Percentiles rank a stretch among this genome's conserved stretches.
Conservation (phyloP, 2,888 invertebrate genomes). For the Drosophila falleni region DNA sequence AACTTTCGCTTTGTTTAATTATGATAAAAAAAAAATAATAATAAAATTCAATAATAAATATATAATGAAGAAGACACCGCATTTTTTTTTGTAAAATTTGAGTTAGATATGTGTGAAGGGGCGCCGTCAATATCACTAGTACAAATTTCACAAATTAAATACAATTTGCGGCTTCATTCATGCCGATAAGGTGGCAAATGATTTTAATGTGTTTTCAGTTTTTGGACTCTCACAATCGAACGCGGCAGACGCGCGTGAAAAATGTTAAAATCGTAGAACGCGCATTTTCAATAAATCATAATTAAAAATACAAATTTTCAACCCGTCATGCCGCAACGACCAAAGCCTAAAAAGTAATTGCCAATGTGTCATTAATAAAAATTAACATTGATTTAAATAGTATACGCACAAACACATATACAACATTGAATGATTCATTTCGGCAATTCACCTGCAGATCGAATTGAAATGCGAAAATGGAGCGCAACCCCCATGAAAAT, state of each 20-base stretch:
- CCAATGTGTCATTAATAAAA: conserved; percentile 59
- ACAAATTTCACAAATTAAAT: conserved; percentile 74
- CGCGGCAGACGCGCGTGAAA: conserved; percentile 35
- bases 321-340: conserved; percentile 50
- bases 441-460: conserved; percentile 23
- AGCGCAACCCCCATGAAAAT: conserved; percentile 30
- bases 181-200: conserved; percentile 69
- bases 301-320: conserved; percentile 36
- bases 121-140: conserved; percentile 60
- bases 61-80: conserved; percentile 25
- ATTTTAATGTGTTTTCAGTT: conserved; percentile 66
- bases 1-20: conserved; percentile 63
- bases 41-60: conserved; percentile 47
- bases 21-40: conserved; percentile 69
- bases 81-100: conserved; percentile 53
- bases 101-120: conserved; percentile 34
- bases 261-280: conserved; percentile 24
- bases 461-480: conserved; percentile 37
- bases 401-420: conserved; percentile 1
- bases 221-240: conserved; percentile 37
- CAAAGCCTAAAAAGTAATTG: conserved; percentile 62
- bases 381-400: conserved; percentile 58
- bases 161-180: conserved; percentile 77
- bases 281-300: conserved; percentile 58
- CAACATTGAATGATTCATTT: conserved; percentile 41